Conservation (phyloP, 2,797 vertebrate genomes). For the Mormyrus hasselquistii region DNA sequence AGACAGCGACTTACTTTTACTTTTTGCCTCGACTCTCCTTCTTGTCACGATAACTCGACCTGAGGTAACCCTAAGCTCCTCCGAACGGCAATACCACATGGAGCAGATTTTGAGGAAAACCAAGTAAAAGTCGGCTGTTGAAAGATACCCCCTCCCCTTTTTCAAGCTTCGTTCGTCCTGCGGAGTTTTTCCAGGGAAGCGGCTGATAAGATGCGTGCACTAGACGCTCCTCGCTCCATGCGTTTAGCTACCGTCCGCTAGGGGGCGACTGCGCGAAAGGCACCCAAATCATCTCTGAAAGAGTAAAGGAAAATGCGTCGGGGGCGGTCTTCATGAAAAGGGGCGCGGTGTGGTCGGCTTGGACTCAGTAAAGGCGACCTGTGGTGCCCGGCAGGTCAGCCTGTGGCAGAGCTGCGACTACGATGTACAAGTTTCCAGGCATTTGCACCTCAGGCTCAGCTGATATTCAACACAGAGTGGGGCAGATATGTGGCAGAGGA, state of each 20-base stretch:
- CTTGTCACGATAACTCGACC: neutral
- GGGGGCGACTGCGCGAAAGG: neutral
- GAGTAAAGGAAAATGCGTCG: neutral
- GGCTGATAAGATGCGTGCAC: neutral
- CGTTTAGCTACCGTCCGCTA: neutral
- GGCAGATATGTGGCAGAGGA: neutral
- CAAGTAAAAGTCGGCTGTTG: neutral
- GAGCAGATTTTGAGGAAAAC: neutral
- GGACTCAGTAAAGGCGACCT: neutral
- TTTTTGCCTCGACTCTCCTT: neutral
- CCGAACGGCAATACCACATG: neutral
- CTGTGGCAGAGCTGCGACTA: neutral
- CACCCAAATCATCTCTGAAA: neutral
- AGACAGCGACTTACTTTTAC: constrained; percentile 1
- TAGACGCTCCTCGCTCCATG: neutral
- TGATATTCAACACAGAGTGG: neutral
- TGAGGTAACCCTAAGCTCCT: neutral
- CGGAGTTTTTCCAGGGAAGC: neutral
- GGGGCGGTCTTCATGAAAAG: neutral
- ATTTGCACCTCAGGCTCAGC: neutral
- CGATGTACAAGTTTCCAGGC: neutral
- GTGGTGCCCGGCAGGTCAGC: neutral
- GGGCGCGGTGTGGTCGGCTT: neutral
- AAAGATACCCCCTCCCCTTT: neutral
- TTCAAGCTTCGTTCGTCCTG: neutral